Conservation (phyloP, 2,888 invertebrate species). For the Micoletzkya japonica region DNA sequence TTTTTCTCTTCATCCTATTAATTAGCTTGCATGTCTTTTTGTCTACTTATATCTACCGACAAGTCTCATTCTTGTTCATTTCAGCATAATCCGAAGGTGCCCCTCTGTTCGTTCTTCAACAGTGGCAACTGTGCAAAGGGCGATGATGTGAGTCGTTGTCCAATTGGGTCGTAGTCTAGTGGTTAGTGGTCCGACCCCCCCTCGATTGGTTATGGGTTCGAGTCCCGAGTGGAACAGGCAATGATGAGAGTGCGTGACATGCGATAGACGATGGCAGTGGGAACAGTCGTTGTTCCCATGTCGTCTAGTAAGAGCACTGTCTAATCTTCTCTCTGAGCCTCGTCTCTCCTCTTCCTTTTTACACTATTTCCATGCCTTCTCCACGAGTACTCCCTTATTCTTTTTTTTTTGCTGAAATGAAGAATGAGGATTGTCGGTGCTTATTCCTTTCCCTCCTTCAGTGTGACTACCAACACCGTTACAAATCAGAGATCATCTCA, state of each 20-base stretch:
- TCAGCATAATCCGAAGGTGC: conserved; percentile 26
- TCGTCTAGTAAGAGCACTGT: conserved; percentile 28
- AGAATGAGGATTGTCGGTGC: background rate
- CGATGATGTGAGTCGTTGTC: conserved; percentile 24
- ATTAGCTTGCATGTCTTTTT: too few species aligned
- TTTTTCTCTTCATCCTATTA: background rate
- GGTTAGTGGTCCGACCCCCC: background rate
- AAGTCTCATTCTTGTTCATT: background rate
- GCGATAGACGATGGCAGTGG: conserved; percentile 14
- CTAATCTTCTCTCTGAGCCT: conserved; percentile 40
- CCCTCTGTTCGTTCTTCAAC: conserved; percentile 29
- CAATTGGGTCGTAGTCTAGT: conserved; percentile 3
- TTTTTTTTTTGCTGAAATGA: background rate
- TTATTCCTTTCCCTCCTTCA: background rate
- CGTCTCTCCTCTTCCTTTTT: too few species aligned
- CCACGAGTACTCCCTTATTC: too few species aligned
- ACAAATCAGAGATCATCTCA: background rate
- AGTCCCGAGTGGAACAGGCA: background rate
- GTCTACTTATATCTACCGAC: too few species aligned
- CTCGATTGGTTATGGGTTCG: background rate
- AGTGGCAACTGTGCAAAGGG: conserved; percentile 30
- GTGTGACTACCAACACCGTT: conserved; percentile 21
- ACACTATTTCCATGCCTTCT: too few species aligned
- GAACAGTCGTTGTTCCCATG: conserved; percentile 6
- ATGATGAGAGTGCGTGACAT: conserved; percentile 17